Percentiles rank a stretch among this genome's conserved stretches.
These are phyloP conservation scores for Anguilla marmorata DNA, from an alignment of 2,797 vertebrate genomes.

Conservation along the genomic window DNA sequence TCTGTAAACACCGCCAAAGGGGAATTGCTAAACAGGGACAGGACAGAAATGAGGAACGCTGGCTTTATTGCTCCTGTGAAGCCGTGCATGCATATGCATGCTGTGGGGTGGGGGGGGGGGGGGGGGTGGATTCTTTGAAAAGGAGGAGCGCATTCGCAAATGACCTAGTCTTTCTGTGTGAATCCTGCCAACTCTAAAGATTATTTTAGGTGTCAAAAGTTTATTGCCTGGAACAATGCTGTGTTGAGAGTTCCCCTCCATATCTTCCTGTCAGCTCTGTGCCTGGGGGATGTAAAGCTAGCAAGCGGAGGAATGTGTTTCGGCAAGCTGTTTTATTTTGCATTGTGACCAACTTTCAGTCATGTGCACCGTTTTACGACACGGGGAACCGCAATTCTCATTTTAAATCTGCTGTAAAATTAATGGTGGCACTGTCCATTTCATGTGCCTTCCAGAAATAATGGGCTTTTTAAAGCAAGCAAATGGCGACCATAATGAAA, in stretches of 20 bases:
- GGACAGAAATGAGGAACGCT: conserved; percentile 15
- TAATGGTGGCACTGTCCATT: neutral
- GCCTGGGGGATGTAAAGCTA: neutral
- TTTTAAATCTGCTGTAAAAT: conserved; percentile 2
- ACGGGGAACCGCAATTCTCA: neutral
- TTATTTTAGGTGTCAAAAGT: conserved; percentile 1
- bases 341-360: neutral
- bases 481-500: neutral
- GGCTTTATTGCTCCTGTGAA: conserved; percentile 31
- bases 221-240: conserved; percentile 15
- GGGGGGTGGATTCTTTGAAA: neutral
- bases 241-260: conserved; percentile 18
- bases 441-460: conserved; percentile 6
- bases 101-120: neutral
- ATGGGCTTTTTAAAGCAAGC: neutral
- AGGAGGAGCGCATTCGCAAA: conserved; percentile 1
- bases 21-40: conserved; percentile 34
- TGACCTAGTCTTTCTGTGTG: conserved; percentile 26
- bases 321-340: conserved; percentile 2
- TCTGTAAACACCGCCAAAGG: conserved; percentile 43
- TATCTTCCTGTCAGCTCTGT: neutral
- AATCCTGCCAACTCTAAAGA: conserved; percentile 34
- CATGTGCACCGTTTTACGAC: neutral
- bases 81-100: conserved; percentile 42
- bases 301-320: conserved; percentile 2